Evolutionary conservation across 2,888 invertebrate species (phyloP).

Genomic region (Stenchaetothrips biformis): DNA sequence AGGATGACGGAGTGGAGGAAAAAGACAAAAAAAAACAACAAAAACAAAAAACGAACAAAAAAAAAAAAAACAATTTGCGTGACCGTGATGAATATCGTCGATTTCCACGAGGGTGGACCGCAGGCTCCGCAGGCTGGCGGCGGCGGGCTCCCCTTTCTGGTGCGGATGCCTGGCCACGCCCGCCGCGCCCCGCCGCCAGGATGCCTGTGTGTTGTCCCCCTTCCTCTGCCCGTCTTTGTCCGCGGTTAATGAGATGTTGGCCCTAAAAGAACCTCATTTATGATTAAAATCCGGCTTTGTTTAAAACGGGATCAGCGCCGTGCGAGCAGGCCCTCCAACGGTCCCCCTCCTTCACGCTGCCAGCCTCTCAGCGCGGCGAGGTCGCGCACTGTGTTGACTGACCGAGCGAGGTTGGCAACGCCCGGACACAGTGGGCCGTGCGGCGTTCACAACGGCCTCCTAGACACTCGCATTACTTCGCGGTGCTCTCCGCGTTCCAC

Average conservation of each 20-base stretch:
- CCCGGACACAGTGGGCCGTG: no score
- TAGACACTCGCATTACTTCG: no score
- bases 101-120: not conserved
- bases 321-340: no score
- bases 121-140: not conserved
- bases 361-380: no score
- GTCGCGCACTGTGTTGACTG: no score
- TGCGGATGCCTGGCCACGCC: not conserved
- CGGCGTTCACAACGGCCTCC: no score
- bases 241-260: conserved; percentile 24
- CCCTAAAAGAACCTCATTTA: conserved; percentile 25
- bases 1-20: not conserved
- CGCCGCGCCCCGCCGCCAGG: conserved; percentile 7
- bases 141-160: not conserved
- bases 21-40: not conserved
- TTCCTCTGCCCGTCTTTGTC: conserved; percentile 19
- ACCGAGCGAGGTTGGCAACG: no score
- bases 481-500: no score
- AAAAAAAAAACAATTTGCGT: not conserved
- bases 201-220: conserved; percentile 1
- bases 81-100: not conserved
- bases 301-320: conserved; percentile 16
- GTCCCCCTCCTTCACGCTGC: no score
- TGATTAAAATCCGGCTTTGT: conserved; percentile 20
- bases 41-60: not conserved